Base-by-base conservation (phyloP, 2,797 vertebrate species). In the Argya squamiceps region DNA sequence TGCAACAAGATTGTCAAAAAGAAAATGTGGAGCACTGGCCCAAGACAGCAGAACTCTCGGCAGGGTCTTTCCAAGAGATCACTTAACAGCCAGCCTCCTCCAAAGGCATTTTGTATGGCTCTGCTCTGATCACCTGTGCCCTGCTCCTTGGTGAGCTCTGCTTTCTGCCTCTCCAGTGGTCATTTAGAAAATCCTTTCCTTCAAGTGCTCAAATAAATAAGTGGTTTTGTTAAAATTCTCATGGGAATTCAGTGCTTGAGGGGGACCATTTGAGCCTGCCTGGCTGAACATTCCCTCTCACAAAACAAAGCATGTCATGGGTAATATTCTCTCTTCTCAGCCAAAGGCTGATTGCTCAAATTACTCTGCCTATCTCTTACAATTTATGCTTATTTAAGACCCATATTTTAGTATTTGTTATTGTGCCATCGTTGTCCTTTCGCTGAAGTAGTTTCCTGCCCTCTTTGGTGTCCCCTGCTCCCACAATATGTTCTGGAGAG, bases 201-300 rank as follows among this genome's bases (percentile, higher is more conserved):
- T 79, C 58, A 58, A 78, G 30, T 68, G 41, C 73, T 88, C 64
- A 23, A 47, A 62, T 55, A 70, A 79, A 60, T 73, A 80, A 74
- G 53, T 30, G 62, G 27, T 36, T 81, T 65, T 77, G 44, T 64
- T 94, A 77, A 84, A 77, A 68, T 60, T 90, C 70, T 88, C 37
- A 2, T 8, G 36, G 73, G 82, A 69, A 8, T 50, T 6, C 22
- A 53, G 92, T 20, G 41, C 69, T 92, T 62, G 52, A 34, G 84
- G 70, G 70, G 82, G 52, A 52, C 79, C 88, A 41, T 10, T 10
- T 65, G 88, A 58, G 56, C 22, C 67, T 46, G 62, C 18, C 39
- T 39, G 50, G 4, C 43, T 71, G 58, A 75, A 29, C 53, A 50
- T n/a, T 84, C 43, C 43, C 46, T 67, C 56, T 71, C 4, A 11